Evolutionary conservation across 2,113 vertebrate species (phyloP).

Genomic region (Catagonus wagneri): DNA sequence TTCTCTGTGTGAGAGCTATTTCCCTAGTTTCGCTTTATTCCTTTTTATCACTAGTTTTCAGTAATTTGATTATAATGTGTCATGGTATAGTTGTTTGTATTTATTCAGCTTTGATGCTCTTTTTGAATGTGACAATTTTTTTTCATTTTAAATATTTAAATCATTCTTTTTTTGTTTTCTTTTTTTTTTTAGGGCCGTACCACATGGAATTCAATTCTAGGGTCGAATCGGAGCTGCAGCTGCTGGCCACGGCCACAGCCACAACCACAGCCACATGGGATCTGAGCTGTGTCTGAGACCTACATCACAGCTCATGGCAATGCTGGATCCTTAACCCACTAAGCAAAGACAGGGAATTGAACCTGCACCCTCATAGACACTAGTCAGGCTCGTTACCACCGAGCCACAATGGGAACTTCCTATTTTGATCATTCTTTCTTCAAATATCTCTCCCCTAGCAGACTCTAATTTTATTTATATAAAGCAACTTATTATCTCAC

Average conservation of each 20-base stretch:
- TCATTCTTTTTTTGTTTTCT: neutral
- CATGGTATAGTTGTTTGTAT: neutral
- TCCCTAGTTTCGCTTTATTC: neutral
- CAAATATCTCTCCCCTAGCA: neutral
- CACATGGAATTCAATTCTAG: too few relatives aligned
- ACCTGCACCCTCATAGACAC: too few relatives aligned
- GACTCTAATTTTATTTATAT: neutral
- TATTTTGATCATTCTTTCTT: neutral
- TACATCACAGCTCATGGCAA: too few relatives aligned
- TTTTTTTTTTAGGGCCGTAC: too few relatives aligned
- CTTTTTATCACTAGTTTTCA: neutral
- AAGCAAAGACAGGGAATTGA: too few relatives aligned
- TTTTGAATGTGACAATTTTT: neutral
- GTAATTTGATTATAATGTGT: constrained; percentile 4
- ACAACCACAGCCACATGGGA: too few relatives aligned
- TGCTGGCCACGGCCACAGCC: too few relatives aligned
- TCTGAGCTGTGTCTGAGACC: too few relatives aligned
- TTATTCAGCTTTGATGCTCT: neutral
- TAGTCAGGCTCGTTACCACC: too few relatives aligned
- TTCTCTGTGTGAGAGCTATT: neutral
- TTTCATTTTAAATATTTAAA: neutral
- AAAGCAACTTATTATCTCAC: neutral
- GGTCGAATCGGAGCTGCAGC: too few relatives aligned
- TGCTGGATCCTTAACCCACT: too few relatives aligned
- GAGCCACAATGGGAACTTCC: too few relatives aligned